Base-by-base conservation (phyloP, 1,140 invertebrate species). In the Sitophilus oryzae region DNA sequence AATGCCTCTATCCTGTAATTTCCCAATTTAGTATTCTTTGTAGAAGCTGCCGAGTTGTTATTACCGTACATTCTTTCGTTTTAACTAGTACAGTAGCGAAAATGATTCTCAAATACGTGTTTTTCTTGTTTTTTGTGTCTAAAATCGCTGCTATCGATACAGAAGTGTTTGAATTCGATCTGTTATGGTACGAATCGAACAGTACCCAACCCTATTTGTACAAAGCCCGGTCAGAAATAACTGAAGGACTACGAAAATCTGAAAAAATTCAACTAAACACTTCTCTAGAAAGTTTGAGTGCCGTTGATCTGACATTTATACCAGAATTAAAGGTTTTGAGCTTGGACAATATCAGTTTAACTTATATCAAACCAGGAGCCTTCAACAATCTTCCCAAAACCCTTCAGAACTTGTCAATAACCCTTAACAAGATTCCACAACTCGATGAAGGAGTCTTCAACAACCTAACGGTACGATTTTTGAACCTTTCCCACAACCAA, bases 401-500 rank as follows among this genome's bases (percentile, higher is more conserved):
- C 3, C 50, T 54, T 11, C 15, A 56, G 34, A 63, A 60, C 16
- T 41, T 63, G 11, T 60, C 53, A 9, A 52, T 60, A 11, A 48
- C 41, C 18, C 22, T 20, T 5, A 63, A 63, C 34, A 43, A 60
- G 20, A 34, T 63, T 6, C 14, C 9, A 22, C 41, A 42, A 48
- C 47, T 63, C 14, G 25, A 48, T 9, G 42, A 47, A 14, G 22
- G 34, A 2, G 42, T 59, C 16, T 63, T 63, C 34, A 52, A 58
- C 37, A 50, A 55, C 40, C 34, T 61, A 3, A 37, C 54, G 4
- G 34, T 61, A 15, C 19, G 48, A 51, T 38, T 53, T 35, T 22
- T 63, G 11, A 61, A 64, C 35, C 41, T 64, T 18, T 51, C 56
- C 9, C 16, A 23, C 5, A 64, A 64, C 41, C 30, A 46, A 9